phyloP scores from a whole-genome alignment of 2,797 vertebrate species.

The Pseudochaenichthys georgianus region DNA sequence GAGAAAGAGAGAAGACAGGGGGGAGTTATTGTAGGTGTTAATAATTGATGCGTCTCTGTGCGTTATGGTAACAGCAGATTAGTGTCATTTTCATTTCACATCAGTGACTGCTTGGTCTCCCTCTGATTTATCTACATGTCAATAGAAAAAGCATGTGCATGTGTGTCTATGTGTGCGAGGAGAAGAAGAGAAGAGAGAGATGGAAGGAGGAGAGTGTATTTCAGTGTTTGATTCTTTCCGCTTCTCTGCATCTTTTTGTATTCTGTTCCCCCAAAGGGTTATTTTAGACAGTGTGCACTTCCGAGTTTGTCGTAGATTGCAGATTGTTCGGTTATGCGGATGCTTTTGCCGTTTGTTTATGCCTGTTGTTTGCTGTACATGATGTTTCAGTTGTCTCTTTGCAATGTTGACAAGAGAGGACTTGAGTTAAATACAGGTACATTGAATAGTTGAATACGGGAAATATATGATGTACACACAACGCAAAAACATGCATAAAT shows the following conservation, averaged over 20 bases:
- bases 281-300: slow-evolving; percentile 68
- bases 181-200: slow-evolving; percentile 7
- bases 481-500: slow-evolving; percentile 1
- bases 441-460: slow-evolving; percentile 39
- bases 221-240: slow-evolving; percentile 76
- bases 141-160: slow-evolving; percentile 46
- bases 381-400: slow-evolving; percentile 62
- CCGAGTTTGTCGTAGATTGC: slow-evolving; percentile 62
- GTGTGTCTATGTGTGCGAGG: slow-evolving; percentile 28
- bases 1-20: slow-evolving; percentile 39
- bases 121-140: slow-evolving; percentile 75
- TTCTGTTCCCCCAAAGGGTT: slow-evolving; percentile 67
- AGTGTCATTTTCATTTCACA: slow-evolving; percentile 78
- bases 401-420: slow-evolving; percentile 59
- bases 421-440: slow-evolving; percentile 49
- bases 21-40: slow-evolving; percentile 73
- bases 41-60: slow-evolving; percentile 75
- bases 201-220: slow-evolving; percentile 69
- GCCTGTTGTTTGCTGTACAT: slow-evolving; percentile 63
- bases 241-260: slow-evolving; percentile 75
- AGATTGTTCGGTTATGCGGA: slow-evolving; percentile 68
- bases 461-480: slow-evolving; percentile 1
- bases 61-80: slow-evolving; percentile 79
- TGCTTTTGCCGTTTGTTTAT: slow-evolving; percentile 31
- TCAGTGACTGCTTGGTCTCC: slow-evolving; percentile 69